Percentiles rank a stretch among this genome's conserved stretches.
Conservation (phyloP, 2,113 vertebrate genomes). For the Numida meleagris region DNA sequence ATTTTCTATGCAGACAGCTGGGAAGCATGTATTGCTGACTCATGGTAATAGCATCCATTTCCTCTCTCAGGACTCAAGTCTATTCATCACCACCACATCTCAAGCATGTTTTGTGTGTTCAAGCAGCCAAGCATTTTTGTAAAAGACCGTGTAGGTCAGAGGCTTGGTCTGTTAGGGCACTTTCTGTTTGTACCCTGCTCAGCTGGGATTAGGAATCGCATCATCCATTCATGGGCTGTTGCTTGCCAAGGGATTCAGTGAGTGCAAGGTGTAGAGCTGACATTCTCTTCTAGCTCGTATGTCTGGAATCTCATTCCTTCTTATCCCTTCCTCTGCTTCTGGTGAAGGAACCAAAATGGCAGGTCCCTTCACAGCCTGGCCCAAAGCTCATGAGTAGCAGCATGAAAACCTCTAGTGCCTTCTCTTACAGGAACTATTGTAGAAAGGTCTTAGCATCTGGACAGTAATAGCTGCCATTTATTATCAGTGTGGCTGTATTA, state of each 20-base stretch:
- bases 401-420: not conserved
- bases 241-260: too few relatives aligned
- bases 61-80: not conserved
- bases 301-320: not conserved
- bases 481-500: not conserved
- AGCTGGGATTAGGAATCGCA: not conserved
- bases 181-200: not conserved
- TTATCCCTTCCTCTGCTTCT: not conserved
- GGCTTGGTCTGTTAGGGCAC: not conserved
- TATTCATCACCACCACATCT: not conserved
- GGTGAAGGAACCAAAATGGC: not conserved
- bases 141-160: not conserved
- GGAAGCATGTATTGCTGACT: not conserved
- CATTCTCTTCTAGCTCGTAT: not conserved
- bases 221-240: not conserved
- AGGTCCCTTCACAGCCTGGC: not conserved
- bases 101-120: not conserved
- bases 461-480: not conserved
- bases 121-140: not conserved
- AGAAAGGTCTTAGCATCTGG: not conserved
- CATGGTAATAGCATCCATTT: not conserved
- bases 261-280: not conserved
- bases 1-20: not conserved
- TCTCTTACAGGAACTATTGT: not conserved
- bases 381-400: rapidly evolving